phyloP scores from a whole-genome alignment of 1,140 invertebrate genomes.

The Telenomus remus region DNA sequence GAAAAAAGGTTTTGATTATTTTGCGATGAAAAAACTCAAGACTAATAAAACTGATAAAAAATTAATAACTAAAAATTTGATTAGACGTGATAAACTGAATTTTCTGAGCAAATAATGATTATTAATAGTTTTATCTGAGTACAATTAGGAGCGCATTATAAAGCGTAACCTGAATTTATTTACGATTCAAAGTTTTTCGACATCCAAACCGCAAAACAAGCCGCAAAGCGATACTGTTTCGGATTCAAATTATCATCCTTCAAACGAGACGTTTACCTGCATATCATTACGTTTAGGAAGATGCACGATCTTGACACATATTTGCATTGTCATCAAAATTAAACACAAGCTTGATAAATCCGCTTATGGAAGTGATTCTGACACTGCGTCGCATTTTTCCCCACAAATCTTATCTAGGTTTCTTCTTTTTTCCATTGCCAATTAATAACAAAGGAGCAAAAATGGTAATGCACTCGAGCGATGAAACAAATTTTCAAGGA shows the following conservation, averaged over 20 bases:
- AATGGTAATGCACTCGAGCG: background rate
- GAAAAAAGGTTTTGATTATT: too few relatives aligned
- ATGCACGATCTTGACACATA: conserved; percentile 38
- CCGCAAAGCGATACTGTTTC: background rate
- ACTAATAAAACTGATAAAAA: too few relatives aligned
- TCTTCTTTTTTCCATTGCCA: conserved; percentile 12
- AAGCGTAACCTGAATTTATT: conserved; percentile 36
- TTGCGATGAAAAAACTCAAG: too few relatives aligned
- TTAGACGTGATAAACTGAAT: too few relatives aligned
- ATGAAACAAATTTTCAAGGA: conserved; percentile 37
- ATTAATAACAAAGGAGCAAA: conserved; percentile 10
- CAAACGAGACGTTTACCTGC: conserved; percentile 7
- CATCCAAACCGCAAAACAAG: background rate
- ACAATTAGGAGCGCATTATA: conserved; percentile 20
- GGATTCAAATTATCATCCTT: background rate
- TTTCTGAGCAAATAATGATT: background rate
- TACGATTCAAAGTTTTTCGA: conserved; percentile 6
- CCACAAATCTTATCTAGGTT: conserved; percentile 14
- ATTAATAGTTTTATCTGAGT: conserved; percentile 3
- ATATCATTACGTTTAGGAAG: conserved; percentile 11
- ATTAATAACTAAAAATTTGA: too few relatives aligned
- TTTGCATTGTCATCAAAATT: conserved; percentile 21
- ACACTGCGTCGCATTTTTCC: conserved; percentile 5
- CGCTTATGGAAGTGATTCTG: background rate
- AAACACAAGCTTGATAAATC: conserved; percentile 8